Evolutionary conservation across 2,797 vertebrate species (phyloP), one percentile per base, ranked within the genome.

Genomic region (Salmo trutta): DNA sequence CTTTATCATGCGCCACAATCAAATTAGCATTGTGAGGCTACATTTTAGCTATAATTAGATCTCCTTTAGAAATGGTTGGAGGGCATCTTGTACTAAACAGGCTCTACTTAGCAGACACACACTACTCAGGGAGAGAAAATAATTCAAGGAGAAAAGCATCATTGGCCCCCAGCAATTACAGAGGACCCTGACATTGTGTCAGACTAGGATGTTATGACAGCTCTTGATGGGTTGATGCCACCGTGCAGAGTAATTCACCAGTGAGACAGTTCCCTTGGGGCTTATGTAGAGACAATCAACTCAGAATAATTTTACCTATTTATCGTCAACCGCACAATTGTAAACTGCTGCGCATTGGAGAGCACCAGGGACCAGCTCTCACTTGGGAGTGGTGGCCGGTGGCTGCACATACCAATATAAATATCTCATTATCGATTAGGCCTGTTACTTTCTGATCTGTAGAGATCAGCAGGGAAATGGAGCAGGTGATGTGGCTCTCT

Each of bases 391-490:
- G 71, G 83, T 47, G 16, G 53, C 53, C 5, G 5, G 53, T 14
- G 53, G 68, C 75, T 77, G 53, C 47, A 81, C 77, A 10, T 87
- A 85, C 83, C 79, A 77, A 85, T 75, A 70, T 73, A 79, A 77
- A 87, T 76, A 84, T 81, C 84, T 84, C 84, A 79, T 73, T 79
- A 85, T 89, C 81, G 89, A 90, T 91, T 91, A 89, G 81, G 27
- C 75, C 74, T 3, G 5, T 74, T 53, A 81, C 6, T 65, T 73
- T 73, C 74, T 54, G 78, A 86, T 86, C 75, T 80, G 83, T 4
- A 65, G 70, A 2, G 69, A 53, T 33, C 41, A 69, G 74, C 73
- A 65, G 79, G 67, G 77, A 85, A 85, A 83, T 7, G 76, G 65
- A 81, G 82, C 82, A 84, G 84, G 69, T 1, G 68, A 51, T 29